Evolutionary conservation across 2,113 vertebrate species (phyloP).

Genomic region (Paraplagusia blochii): DNA sequence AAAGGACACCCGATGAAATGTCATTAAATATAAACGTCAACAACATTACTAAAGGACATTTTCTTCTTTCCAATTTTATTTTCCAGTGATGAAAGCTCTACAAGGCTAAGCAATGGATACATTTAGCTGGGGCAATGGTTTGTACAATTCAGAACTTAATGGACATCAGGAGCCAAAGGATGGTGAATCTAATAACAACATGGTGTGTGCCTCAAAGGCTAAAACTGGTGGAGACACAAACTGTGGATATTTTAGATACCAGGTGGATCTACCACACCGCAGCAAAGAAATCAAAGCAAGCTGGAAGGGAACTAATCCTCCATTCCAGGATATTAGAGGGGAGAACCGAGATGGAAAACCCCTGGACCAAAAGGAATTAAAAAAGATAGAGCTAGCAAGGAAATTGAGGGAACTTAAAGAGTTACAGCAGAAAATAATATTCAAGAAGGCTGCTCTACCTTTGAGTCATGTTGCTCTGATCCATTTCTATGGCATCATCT

Average conservation of each 20-base stretch:
- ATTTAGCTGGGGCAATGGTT: background rate
- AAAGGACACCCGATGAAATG: too few species aligned
- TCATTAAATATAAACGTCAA: too few species aligned
- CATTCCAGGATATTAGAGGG: background rate
- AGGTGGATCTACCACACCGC: background rate
- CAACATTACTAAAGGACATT: background rate
- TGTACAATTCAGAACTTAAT: background rate
- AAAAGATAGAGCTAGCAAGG: constrained; percentile 42
- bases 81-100: background rate
- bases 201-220: background rate
- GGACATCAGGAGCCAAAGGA: background rate
- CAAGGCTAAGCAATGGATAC: constrained; percentile 40
- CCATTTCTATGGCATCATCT: background rate
- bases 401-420: constrained; percentile 39
- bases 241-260: background rate
- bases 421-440: constrained; percentile 45
- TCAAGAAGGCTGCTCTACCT: constrained; percentile 42
- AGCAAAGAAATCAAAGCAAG: background rate
- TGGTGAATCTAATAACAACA: background rate
- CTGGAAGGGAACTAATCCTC: background rate
- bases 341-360: constrained; percentile 12
- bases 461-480: constrained; percentile 2
- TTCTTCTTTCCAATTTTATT: background rate
- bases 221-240: background rate
- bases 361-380: background rate